Evolutionary conservation across 2,797 vertebrate genomes (phyloP).

Genomic region (Carapus acus): DNA sequence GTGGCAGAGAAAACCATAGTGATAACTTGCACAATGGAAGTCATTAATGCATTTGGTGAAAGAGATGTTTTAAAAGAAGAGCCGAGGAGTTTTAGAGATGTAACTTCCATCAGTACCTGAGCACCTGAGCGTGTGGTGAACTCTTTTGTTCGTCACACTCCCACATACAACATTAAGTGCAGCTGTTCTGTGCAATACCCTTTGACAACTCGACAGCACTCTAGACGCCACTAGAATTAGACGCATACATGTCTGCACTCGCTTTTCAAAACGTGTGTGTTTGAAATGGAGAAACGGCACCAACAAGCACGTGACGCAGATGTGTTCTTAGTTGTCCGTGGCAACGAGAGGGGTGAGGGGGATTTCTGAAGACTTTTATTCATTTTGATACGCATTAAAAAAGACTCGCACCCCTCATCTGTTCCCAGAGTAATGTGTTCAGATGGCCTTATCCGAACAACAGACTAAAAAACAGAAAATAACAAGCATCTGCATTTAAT

Average conservation of each 20-base stretch:
- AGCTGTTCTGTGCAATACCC: slow-evolving; percentile 27
- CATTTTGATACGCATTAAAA: not conserved
- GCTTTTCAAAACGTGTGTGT: slow-evolving; percentile 4
- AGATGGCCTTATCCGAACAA: not conserved
- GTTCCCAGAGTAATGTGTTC: not conserved
- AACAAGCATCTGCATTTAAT: too few species aligned
- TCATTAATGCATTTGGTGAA: slow-evolving; percentile 15
- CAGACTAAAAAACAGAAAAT: too few species aligned
- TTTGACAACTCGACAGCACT: slow-evolving; percentile 34
- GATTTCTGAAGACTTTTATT: slow-evolving; percentile 4
- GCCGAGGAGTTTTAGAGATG: slow-evolving; percentile 25
- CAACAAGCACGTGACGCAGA: slow-evolving; percentile 10
- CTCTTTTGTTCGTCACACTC: slow-evolving; percentile 14
- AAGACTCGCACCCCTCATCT: not conserved
- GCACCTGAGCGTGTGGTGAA: too few species aligned
- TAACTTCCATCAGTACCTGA: slow-evolving; percentile 27
- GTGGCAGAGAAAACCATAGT: slow-evolving; percentile 3
- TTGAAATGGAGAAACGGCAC: slow-evolving; percentile 17
- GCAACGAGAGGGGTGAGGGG: slow-evolving; percentile 14
- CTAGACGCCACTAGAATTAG: slow-evolving; percentile 37
- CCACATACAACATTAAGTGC: slow-evolving; percentile 30
- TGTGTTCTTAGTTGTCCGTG: slow-evolving; percentile 10
- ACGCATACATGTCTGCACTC: not conserved
- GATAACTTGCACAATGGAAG: slow-evolving; percentile 11
- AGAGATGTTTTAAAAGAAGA: slow-evolving; percentile 30